These are phyloP conservation scores for Burhinus bistriatus DNA, from an alignment of 2,113 vertebrate genomes.

Conservation along the genomic window DNA sequence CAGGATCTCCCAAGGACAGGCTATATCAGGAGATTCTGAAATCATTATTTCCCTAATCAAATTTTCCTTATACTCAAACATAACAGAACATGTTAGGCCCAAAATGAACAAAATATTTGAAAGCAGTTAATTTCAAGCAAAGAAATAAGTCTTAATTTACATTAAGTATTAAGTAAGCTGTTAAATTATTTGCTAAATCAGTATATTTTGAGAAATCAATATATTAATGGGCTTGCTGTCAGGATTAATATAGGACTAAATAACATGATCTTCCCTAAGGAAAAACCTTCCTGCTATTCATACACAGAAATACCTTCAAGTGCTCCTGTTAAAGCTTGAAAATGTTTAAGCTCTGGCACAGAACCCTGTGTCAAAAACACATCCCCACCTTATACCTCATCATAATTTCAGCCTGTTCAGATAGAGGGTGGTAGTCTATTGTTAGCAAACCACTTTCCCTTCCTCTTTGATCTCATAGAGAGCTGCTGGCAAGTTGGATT, in stretches of 20 bases:
- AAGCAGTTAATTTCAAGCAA: background rate
- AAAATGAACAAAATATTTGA: background rate
- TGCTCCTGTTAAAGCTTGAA: background rate
- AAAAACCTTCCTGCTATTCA: background rate
- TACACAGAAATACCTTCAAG: background rate
- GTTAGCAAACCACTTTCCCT: background rate
- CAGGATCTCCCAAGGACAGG: background rate
- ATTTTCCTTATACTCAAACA: background rate
- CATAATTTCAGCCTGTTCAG: background rate
- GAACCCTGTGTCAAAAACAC: background rate
- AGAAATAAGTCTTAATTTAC: background rate
- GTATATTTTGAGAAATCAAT: background rate
- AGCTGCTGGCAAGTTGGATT: background rate
- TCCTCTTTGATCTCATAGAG: background rate
- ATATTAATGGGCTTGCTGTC: background rate
- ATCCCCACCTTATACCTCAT: background rate
- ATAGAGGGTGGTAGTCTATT: background rate
- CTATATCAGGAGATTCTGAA: background rate
- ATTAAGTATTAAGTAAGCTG: background rate
- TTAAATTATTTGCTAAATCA: background rate
- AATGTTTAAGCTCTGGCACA: background rate
- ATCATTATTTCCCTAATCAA: background rate
- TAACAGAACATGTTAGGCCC: background rate
- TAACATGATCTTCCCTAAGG: background rate
- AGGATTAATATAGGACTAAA: background rate